Base-by-base conservation (phyloP, 2,888 invertebrate species). In the Plebejus anna region DNA sequence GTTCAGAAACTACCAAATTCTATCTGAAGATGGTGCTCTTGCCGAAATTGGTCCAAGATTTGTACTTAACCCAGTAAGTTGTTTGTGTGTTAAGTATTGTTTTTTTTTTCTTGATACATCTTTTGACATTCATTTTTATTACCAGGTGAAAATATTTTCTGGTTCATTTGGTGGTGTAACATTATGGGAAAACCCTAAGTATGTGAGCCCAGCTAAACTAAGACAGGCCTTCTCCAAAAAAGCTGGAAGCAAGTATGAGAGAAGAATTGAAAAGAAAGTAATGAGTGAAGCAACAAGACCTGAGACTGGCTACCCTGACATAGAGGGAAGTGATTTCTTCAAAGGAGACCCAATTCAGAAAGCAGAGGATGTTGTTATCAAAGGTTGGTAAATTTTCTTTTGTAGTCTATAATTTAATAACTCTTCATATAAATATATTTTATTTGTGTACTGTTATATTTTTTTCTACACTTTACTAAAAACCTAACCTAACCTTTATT, bases 1-100 rank as follows among this genome's bases (percentile, higher is more conserved):
- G 99, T 99, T 99, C 86, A 95, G 99, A 82, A 99, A 99, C 92
- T 99, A 97, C 87, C 99, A 99, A 92, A 98, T 99, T 83, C 94
- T 99, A 51, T 98, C 98, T 75, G 98, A 98, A 92, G 98, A 98
- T 93, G 99, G 98, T 78, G 98, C 98, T 73, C 94, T 99, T 77
- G 97, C 98, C 76, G 99, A 99, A 95, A 97, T 99, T 83, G 99
- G 97, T 13, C 97, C 97, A n/a, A 94, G 97, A 90, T 97, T 97
- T 94, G 97, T 97, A 0, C 89, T 97, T 81, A 97, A 97, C 90
- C 97, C 97, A 3, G 98, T 96, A 89, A 91, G 92, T 90, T 76
- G 47, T 57, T 57, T 36, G 61, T 61, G 47, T 32, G 47, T 75
- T 70, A 55, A 16, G 3, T 16, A 77, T 13, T 13, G 59, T 38